phyloP scores from a whole-genome alignment of 2,113 vertebrate species.

The Tachuris rubrigastra region DNA sequence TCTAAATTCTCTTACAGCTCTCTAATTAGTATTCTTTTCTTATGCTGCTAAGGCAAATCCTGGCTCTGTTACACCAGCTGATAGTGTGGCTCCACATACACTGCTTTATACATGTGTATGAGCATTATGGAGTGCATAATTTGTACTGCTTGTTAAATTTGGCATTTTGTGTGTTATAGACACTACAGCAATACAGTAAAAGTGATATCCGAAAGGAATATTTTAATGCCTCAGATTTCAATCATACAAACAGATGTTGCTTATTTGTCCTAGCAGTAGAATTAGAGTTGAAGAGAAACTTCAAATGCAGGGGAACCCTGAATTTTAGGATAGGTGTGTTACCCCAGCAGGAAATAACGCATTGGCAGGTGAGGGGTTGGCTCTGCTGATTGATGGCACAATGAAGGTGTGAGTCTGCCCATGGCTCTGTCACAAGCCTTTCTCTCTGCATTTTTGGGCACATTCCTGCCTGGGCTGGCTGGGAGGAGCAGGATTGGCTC shows the following conservation, averaged over 20 bases:
- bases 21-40: constrained; percentile 8
- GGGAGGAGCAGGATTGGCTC: neutral
- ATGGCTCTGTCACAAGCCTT: neutral
- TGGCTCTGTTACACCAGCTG: neutral
- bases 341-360: neutral
- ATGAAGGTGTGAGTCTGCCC: neutral
- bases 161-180: neutral
- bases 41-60: neutral
- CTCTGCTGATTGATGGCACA: neutral
- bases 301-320: neutral
- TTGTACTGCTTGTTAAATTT: neutral
- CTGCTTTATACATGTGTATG: fast-evolving
- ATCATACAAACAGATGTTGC: neutral
- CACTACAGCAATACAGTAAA: neutral
- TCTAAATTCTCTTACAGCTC: neutral
- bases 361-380: neutral
- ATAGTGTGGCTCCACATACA: neutral
- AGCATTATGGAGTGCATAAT: neutral
- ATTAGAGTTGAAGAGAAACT: neutral
- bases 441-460: neutral
- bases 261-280: neutral
- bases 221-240: neutral
- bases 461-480: neutral
- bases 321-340: neutral
- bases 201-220: neutral